These are phyloP conservation scores for Drosophila aff. DNA, from an alignment of 1,140 invertebrate genomes.

Conservation along the genomic window DNA sequence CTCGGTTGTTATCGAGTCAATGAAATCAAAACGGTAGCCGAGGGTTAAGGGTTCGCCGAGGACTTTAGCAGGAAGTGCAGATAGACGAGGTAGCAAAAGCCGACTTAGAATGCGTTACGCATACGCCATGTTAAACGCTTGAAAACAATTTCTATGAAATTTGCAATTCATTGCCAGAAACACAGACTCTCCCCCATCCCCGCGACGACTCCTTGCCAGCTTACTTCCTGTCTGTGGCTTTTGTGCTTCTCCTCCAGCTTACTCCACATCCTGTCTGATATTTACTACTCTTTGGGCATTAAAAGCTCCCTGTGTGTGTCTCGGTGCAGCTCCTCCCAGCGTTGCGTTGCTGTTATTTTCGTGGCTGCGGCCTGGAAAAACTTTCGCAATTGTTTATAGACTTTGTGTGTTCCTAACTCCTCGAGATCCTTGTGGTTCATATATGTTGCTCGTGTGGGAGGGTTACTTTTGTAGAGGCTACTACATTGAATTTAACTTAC, in stretches of 20 bases:
- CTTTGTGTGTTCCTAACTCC: conserved; percentile 51
- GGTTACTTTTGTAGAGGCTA: conserved; percentile 20
- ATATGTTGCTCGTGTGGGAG: conserved; percentile 8
- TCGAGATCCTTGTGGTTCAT: conserved; percentile 43
- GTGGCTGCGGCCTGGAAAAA: conserved; percentile 63
- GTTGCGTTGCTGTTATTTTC: conserved; percentile 47
- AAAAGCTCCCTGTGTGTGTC: conserved; percentile 58
- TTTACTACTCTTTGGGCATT: conserved; percentile 71
- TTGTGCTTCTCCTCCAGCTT: conserved; percentile 33
- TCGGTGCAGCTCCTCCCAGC: background rate
- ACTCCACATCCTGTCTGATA: conserved; percentile 31
- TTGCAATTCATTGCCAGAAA: conserved; percentile 63
- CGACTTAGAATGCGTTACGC: conserved; percentile 67
- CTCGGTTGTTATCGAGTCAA: conserved; percentile 38
- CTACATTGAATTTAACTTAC: conserved; percentile 8
- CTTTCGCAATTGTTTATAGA: conserved; percentile 73
- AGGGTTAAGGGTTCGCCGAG: conserved; percentile 10
- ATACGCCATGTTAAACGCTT: conserved; percentile 70
- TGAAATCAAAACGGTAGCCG: conserved; percentile 49
- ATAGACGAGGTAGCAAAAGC: conserved; percentile 16
- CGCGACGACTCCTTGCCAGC: conserved; percentile 30
- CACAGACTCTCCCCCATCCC: conserved; percentile 8
- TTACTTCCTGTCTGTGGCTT: conserved; percentile 61
- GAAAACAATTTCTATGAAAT: conserved; percentile 74
- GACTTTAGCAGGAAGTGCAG: background rate